phyloP scores from a whole-genome alignment of 2,888 invertebrate species.

The Copidosoma aretas region DNA sequence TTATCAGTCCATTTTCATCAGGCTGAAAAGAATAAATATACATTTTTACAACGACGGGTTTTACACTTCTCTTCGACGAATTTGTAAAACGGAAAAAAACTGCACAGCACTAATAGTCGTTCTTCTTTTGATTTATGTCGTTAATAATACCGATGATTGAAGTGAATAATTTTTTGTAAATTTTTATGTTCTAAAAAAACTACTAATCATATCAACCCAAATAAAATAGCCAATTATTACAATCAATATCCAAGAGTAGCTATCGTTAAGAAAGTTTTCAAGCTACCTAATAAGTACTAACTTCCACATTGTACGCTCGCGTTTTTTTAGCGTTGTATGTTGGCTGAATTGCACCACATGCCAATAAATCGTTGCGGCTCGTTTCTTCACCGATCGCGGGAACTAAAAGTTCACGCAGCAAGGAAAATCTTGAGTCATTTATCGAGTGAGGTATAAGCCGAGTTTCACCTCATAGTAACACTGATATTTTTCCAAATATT shows the following conservation, averaged over 20 bases:
- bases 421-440: conserved; percentile 8
- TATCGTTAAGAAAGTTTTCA: conserved; percentile 7
- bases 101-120: too few species aligned
- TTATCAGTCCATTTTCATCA: too few species aligned
- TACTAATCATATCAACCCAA: too few species aligned
- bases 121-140: too few species aligned
- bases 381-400: conserved; percentile 12
- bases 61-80: too few species aligned
- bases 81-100: too few species aligned
- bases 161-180: background rate
- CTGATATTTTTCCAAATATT: too few species aligned
- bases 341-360: conserved; percentile 3
- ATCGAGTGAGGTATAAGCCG: conserved; percentile 2
- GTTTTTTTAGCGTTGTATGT: background rate
- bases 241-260: background rate
- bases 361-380: conserved; percentile 25
- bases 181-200: background rate
- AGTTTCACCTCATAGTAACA: too few species aligned
- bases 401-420: conserved; percentile 14
- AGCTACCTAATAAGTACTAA: conserved; percentile 1
- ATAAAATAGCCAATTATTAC: background rate
- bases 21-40: too few species aligned
- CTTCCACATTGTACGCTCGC: conserved; percentile 10
- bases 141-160: too few species aligned
- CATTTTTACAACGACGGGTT: too few species aligned